Base-by-base conservation (phyloP, 2,797 vertebrate species). In the Tragelaphus oryx region DNA sequence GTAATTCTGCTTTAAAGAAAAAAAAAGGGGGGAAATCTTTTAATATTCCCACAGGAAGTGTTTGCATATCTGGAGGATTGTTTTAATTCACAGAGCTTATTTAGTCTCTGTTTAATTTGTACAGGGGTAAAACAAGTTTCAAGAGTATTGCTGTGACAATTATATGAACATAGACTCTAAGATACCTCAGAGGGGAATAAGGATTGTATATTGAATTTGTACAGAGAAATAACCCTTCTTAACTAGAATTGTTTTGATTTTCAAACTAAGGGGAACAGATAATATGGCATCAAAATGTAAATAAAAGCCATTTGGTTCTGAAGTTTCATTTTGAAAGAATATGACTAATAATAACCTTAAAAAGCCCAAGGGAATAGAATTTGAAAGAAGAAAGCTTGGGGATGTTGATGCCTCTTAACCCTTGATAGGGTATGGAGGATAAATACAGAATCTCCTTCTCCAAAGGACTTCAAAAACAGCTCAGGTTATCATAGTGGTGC, bases 51-150 rank as follows among this genome's bases (percentile, higher is more conserved):
- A 57, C 44, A 96, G 95, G 91, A 95, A 87, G 80, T 71, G 65
- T 96, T 96, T 94, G 95, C 71, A 85, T 79, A 94, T 82, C 89
- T 57, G n/a, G 75, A 91, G 83, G 92, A 74, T 75, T 52, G 8
- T 65, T 91, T 80, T 87, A 78, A 76, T 94, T 87, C 33, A 6
- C 74, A 62, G 74, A 71, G 93, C 74, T 94, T 79, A 87, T 96
- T 96, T 94, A 81, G 93, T 94, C 94, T 95, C 87, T 94, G 44
- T 88, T 93, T 90, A 91, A 94, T 95, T 92, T 96, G 76, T 57
- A 59, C 80, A 95, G 91, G 95, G 48, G 95, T 93, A 52, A 97
- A 85, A 76, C 84, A 95, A 62, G 59, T 95, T 95, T 88, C 94
- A 87, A 33, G 60, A 84, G 91, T 87, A 62, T 82, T 54, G 65